These are phyloP conservation scores for Grammomys dolichurus DNA, from an alignment of 2,113 vertebrate genomes.

Conservation along the genomic window DNA sequence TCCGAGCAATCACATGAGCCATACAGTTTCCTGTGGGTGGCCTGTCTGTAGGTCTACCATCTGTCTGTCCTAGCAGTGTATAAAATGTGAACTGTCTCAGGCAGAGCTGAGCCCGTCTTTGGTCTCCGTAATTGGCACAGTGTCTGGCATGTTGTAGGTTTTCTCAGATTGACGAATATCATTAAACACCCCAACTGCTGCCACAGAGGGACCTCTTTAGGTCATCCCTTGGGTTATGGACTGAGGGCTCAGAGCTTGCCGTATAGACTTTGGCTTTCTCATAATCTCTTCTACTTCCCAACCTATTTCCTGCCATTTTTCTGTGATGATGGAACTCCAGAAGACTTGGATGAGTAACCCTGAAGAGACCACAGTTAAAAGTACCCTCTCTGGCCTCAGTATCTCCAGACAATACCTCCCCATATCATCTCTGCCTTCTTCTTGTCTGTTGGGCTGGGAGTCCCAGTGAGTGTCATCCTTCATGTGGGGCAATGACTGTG, in stretches of 20 bases:
- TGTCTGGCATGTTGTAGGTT: background rate
- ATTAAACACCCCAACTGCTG: background rate
- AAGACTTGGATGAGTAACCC: no score
- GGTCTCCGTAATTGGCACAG: background rate
- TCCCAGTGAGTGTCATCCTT: background rate
- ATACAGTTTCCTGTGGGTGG: background rate
- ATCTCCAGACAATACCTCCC: background rate
- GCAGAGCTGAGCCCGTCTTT: background rate
- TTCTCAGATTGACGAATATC: background rate
- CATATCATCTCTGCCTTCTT: background rate
- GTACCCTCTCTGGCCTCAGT: background rate
- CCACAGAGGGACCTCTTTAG: background rate
- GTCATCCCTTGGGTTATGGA: background rate
- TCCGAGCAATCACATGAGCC: fast-evolving
- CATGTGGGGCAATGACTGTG: fast-evolving
- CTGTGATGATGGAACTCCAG: background rate
- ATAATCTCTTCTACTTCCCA: fast-evolving
- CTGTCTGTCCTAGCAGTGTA: background rate
- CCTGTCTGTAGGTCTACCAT: background rate
- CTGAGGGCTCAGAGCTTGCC: background rate
- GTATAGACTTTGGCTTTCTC: fast-evolving
- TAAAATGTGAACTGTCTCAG: background rate
- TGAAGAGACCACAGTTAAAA: background rate
- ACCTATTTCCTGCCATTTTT: background rate
- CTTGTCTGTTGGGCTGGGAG: background rate